A percentile compares a stretch with the other conserved stretches of the same genome.
Conservation (phyloP, 2,888 invertebrate species). For the Meta bourneti region DNA sequence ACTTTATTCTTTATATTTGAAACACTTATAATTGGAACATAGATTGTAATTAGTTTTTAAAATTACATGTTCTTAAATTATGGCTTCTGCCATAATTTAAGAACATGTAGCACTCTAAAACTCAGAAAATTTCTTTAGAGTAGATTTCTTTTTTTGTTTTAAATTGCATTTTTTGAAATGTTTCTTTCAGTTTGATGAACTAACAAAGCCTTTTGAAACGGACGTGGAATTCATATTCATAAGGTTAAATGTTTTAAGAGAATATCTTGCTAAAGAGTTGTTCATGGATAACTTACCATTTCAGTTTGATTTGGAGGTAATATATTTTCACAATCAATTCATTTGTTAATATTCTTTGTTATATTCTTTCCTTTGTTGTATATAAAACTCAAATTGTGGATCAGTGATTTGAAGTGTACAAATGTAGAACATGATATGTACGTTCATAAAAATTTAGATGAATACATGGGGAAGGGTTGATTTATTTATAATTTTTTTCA, state of each 20-base stretch:
- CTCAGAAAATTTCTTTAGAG: too few species aligned
- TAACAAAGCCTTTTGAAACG: conserved; percentile 83
- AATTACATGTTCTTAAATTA: too few species aligned
- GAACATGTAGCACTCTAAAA: too few species aligned
- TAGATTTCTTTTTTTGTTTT: too few species aligned
- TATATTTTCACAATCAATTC: not conserved
- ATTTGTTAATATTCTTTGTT: not conserved
- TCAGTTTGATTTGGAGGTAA: conserved; percentile 92
- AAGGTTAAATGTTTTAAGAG: conserved; percentile 93
- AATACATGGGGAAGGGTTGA: too few species aligned
- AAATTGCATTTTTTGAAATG: not conserved
- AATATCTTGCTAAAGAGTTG: conserved; percentile 94
- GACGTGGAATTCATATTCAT: conserved; percentile 93
- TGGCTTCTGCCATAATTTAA: too few species aligned
- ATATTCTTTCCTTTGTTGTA: not conserved
- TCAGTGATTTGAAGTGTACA: not conserved
- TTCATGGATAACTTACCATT: conserved; percentile 96
- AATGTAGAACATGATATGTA: too few species aligned
- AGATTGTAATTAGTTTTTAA: too few species aligned
- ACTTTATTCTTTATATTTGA: too few species aligned
- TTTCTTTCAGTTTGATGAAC: conserved; percentile 82
- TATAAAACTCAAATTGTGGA: not conserved
- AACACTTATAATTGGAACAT: too few species aligned
- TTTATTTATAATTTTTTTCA: too few species aligned
- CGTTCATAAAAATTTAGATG: too few species aligned